Conservation (phyloP, 2,797 vertebrate species). For the Gymnoscopelus microlampas region DNA sequence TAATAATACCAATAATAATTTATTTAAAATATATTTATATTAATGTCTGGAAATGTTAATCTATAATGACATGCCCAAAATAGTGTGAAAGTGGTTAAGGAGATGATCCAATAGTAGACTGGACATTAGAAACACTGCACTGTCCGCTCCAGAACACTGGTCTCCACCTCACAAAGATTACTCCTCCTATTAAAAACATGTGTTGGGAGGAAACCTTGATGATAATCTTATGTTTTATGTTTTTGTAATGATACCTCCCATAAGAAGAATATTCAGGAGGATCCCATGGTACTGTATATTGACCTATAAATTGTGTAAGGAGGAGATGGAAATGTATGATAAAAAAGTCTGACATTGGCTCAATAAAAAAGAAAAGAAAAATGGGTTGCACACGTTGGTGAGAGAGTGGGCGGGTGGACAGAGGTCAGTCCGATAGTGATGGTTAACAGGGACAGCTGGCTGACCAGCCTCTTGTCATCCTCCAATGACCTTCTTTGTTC, state of each 20-base stretch:
- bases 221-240: background rate
- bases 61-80: too few species aligned
- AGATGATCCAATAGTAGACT: background rate
- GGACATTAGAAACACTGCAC: conserved; percentile 21
- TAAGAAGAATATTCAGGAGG: too few species aligned
- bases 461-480: conserved; percentile 42
- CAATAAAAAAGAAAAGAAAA: too few species aligned
- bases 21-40: too few species aligned
- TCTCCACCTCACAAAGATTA: background rate
- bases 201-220: background rate
- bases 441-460: conserved; percentile 66
- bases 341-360: background rate
- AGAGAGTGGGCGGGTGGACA: conserved; percentile 23
- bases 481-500: conserved; percentile 50
- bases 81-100: too few species aligned
- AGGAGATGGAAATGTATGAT: background rate
- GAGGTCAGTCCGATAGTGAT: conserved; percentile 21
- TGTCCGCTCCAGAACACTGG: background rate
- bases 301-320: background rate
- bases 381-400: background rate
- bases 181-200: background rate
- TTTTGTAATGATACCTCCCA: too few species aligned
- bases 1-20: too few species aligned
- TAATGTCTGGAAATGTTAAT: too few species aligned
- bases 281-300: too few species aligned